Evolutionary conservation across 2,888 invertebrate genomes (phyloP), one percentile per base, ranked within the genome.

Genomic region (Didymodactylos carnosus): DNA sequence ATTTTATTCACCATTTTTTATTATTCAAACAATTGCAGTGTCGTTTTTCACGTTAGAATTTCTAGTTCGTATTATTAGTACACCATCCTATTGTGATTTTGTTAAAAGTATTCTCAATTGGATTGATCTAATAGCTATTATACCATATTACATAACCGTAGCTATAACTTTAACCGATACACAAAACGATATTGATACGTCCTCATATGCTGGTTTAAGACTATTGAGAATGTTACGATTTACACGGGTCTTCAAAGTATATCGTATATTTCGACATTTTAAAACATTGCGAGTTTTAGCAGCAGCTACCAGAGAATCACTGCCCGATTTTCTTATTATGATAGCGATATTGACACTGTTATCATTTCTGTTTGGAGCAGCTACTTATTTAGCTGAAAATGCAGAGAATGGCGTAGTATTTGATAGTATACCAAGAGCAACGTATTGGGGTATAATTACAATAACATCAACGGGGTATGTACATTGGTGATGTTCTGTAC

Each of bases 401-500:
- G 79, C 77, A 11, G 76, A 78, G 19, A 73, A 76, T 11, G 74
- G 79, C 13, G 4, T 7, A 11, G 79, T 80, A 73, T 79, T 82
- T 73, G 77, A 76, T 25, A 80, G 80, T 72, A 82, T 82, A 62
- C 82, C 82, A 1, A 81, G 80, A 43, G 80, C 81, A 4, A 82
- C 82, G 77, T 82, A 81, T 81, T 82, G 81, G 81, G 80, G 81
- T 10, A 80, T 82, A 39, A 80, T 82, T 27, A 80, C 82, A 72
- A 10, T 81, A 80, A 81, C 81, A 43, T 81, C 82, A 1, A 81
- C 81, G 6, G 82, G 82, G 13, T 82, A 82, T 75, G 81, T n/a
- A n/a, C n/a, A n/a, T n/a, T n/a, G n/a, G n/a, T n/a, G n/a, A n/a
- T n/a, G n/a, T n/a, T n/a, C n/a, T n/a, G n/a, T n/a, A n/a, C n/a